A percentile compares a stretch with the other conserved stretches of the same genome.
Evolutionary conservation across 2,113 vertebrate species (phyloP).

Genomic region (Paradisaea rubra): DNA sequence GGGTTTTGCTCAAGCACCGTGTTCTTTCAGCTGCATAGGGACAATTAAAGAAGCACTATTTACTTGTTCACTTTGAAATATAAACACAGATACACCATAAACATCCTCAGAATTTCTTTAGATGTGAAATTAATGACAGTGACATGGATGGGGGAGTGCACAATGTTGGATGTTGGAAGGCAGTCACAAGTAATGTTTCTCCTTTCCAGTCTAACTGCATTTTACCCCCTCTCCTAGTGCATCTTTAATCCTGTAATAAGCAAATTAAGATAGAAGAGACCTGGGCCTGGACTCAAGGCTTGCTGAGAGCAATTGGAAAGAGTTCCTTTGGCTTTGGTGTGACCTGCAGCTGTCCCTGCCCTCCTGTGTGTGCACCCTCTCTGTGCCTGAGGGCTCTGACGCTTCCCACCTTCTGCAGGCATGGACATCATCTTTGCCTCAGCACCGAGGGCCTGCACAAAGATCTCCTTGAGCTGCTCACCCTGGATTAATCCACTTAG

Average conservation of each 20-base stretch:
- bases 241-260: not conserved
- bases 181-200: not conserved
- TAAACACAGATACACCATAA: not conserved
- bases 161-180: not conserved
- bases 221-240: not conserved
- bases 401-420: not conserved
- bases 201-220: not conserved
- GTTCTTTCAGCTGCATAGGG: not conserved
- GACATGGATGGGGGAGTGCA: not conserved
- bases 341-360: not conserved
- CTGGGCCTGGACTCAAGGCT: not conserved
- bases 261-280: not conserved
- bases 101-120: not conserved
- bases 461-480: fast-evolving
- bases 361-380: fast-evolving
- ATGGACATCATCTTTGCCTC: not conserved
- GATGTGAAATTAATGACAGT: not conserved
- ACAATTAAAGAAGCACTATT: not conserved
- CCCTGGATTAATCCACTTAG: not conserved
- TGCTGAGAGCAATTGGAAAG: not conserved
- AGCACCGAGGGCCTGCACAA: not conserved
- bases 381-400: not conserved
- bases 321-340: not conserved
- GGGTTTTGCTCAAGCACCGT: not conserved
- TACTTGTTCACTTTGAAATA: not conserved